Evolutionary conservation across 2,888 invertebrate genomes (phyloP).

Genomic region (Stratiomys singularior): DNA sequence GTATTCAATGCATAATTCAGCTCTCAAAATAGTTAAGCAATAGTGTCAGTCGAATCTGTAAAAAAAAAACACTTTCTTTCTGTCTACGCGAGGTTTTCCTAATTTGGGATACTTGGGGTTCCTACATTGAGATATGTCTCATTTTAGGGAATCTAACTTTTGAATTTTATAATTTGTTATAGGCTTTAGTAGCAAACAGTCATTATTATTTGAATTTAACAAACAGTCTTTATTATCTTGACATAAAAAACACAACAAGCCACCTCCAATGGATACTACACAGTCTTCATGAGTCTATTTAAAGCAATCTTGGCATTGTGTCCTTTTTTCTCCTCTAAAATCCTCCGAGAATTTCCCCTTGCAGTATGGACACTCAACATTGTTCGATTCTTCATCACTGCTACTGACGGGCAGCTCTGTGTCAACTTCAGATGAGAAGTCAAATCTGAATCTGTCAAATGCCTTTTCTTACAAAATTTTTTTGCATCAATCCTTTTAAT

Average conservation of each 20-base stretch:
- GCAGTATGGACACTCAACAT: not conserved
- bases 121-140: not conserved
- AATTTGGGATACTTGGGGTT: conserved; percentile 5
- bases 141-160: not conserved
- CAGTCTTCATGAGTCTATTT: conserved; percentile 5
- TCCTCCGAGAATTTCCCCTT: not conserved
- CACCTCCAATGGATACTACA: not conserved
- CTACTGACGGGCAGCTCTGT: not conserved
- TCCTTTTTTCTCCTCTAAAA: not conserved
- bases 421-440: not conserved
- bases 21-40: not conserved
- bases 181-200: not conserved
- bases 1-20: not conserved
- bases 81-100: not conserved
- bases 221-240: not conserved
- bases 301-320: not conserved
- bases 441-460: not conserved
- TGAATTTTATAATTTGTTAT: not conserved
- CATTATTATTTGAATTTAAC: not conserved
- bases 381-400: not conserved
- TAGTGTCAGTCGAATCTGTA: not conserved
- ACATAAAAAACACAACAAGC: not conserved
- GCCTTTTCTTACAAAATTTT: not conserved
- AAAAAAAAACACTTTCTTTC: not conserved
- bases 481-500: not conserved